Evolutionary conservation across 2,113 vertebrate species (phyloP).

Genomic region (Ammodramus savannarum): DNA sequence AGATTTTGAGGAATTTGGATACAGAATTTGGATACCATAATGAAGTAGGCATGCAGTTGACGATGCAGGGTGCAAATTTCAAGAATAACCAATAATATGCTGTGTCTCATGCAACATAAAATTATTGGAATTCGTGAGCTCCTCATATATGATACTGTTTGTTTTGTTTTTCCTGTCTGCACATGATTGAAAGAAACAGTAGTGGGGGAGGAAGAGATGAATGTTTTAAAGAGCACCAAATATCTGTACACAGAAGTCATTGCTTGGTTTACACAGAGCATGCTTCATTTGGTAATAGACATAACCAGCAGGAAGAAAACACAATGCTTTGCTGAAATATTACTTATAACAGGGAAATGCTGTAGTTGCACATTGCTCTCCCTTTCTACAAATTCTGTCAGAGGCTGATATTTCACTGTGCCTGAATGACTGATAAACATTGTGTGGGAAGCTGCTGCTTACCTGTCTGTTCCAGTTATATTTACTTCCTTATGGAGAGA

Average conservation of each 20-base stretch:
- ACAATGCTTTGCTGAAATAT: neutral
- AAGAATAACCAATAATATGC: neutral
- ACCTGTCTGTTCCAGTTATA: slow-evolving; percentile 28
- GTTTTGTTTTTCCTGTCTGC: neutral
- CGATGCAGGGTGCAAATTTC: neutral
- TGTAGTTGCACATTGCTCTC: neutral
- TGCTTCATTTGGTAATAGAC: neutral
- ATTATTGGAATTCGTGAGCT: neutral
- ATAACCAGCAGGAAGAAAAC: neutral
- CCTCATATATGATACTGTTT: neutral
- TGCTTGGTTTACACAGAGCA: neutral
- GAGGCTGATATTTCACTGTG: neutral
- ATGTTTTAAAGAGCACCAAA: neutral
- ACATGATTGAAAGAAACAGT: neutral
- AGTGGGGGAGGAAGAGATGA: neutral
- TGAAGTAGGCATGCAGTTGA: neutral
- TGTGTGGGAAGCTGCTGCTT: slow-evolving; percentile 9
- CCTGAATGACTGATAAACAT: neutral
- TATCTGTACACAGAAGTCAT: neutral
- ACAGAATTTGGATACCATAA: neutral
- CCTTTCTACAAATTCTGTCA: neutral
- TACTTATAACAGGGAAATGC: neutral
- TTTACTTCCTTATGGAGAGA: slow-evolving; percentile 42
- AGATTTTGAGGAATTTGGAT: neutral
- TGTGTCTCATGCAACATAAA: neutral